Evolutionary conservation across 2,797 vertebrate species (phyloP), one percentile per base, ranked within the genome.

Genomic region (Onychomys arenicola): DNA sequence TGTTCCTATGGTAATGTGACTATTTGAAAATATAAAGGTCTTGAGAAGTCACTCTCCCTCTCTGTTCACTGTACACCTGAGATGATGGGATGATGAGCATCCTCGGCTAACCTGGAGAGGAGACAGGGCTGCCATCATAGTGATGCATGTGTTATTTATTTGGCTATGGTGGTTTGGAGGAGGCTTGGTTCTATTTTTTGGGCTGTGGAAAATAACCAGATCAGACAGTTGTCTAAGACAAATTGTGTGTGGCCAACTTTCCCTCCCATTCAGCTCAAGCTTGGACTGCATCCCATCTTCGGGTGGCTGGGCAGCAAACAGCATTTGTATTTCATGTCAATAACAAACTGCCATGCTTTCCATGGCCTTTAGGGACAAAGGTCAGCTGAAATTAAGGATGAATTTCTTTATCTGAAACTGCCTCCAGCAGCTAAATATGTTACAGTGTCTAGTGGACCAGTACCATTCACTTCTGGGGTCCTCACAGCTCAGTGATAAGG

Each of bases 211-310:
- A n/a, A 13, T 21, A 89, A 61, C 23, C n/a, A 34, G 46, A 14
- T n/a, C 87, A 94, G 84, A 90, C 73, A 85, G 69, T n/a, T 90
- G 84, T 34, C n/a, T 87, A 69, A 91, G 84, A 93, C 59, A 94
- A 81, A 67, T 82, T 52, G 32, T 34, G 16, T 71, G 84, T 90
- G 91, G 88, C 75, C 94, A 90, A 84, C 14, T 88, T 93, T 46
- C 82, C 25, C 71, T 37, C 61, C 29, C 7, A 52, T 88, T 67
- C 86, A 78, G 16, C 43, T 73, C 19, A 90, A 37, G 34, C 52
- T 49, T 71, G 17, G 21, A 73, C 65, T 23, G 21, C 2, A 14
- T 16, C 80, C 91, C 43, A 3, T 87, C 27, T 61, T 19, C 19
- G 27, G 46, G 76, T 49, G 59, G 52, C 17, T 71, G 84, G 55